Base-by-base conservation (phyloP, 2,113 vertebrate genomes). In the Solenodon paradoxus region DNA sequence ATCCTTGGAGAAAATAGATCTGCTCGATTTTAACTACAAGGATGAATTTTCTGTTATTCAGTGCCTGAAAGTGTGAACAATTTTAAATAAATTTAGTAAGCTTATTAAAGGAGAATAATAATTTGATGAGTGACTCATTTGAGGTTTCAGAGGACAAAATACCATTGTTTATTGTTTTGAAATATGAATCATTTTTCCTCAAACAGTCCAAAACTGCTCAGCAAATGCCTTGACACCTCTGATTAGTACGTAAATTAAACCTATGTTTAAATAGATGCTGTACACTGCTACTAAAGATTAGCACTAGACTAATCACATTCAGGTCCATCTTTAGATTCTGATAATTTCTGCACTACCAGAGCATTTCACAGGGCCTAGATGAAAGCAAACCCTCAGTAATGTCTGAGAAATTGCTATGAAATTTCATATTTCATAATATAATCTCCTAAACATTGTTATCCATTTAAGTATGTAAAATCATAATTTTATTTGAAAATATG, bases 21-120 rank as follows among this genome's bases (percentile, higher is more conserved):
- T 45, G 9, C n/a, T 93, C 55, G 61, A 20, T 92, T 96, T 94
- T 96, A 66, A 92, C 84, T 74, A 66, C 13, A 92, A 26, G 51
- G 28, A 57, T 35, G 35, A 88, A 35, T 12, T 55, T 88, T 92
- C 77, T 61, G 19, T 89, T 83, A 90, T 61, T 89, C 79, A 68
- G 30, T 93, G 83, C 20, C 42, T 85, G 13, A 66, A 80, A 79
- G 47, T 51, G 38, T 61, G 49, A 91, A 66, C 28, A 68, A 63
- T 89, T 82, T 68, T 51, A 68, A 79, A 80, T 95, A 66, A 79
- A 93, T 83, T 77, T 95, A 64, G 49, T 49, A 74, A 84, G 30
- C 64, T 88, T 85, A 69, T 75, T 92, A 75, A 80, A 63, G 71
- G 75, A 95, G 72, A 3, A 20, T 32, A 74, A 59, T 63, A 66